These are phyloP conservation scores for Threskiornis aethiopicus DNA, from an alignment of 2,797 vertebrate species.

Conservation along the genomic window DNA sequence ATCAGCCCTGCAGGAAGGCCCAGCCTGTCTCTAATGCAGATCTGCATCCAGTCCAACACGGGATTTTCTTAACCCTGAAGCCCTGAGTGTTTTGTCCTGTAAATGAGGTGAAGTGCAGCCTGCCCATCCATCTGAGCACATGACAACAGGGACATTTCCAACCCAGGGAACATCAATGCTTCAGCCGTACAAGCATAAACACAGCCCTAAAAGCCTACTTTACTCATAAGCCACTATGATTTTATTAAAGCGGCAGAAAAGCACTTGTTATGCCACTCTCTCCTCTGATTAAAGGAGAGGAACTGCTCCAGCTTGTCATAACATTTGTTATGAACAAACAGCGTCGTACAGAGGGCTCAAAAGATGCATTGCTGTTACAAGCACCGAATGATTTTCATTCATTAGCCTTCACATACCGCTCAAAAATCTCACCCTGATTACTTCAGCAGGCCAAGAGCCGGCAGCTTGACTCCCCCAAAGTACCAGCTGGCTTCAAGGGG, in stretches of 20 bases:
- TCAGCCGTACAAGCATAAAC: background rate
- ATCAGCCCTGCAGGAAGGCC: background rate
- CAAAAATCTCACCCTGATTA: background rate
- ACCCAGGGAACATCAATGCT: background rate
- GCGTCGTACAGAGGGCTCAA: background rate
- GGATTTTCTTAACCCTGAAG: background rate
- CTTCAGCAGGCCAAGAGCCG: background rate
- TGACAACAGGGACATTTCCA: background rate
- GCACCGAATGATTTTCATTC: constrained; percentile 4
- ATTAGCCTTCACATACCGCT: background rate
- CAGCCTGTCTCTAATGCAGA: background rate
- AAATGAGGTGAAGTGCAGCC: background rate
- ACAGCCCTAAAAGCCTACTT: constrained; percentile 21
- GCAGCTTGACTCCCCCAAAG: background rate
- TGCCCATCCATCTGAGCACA: background rate
- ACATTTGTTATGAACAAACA: constrained; percentile 48
- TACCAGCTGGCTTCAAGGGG: background rate
- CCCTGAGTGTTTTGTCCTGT: background rate
- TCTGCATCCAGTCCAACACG: background rate
- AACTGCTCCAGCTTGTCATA: constrained; percentile 44
- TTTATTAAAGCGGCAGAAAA: constrained; percentile 31
- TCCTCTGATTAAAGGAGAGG: constrained; percentile 33
- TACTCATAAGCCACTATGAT: background rate
- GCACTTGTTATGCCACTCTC: constrained; percentile 25
- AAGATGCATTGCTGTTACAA: background rate